Base-by-base conservation (phyloP, 2,888 invertebrate genomes). In the Cephus runcator region DNA sequence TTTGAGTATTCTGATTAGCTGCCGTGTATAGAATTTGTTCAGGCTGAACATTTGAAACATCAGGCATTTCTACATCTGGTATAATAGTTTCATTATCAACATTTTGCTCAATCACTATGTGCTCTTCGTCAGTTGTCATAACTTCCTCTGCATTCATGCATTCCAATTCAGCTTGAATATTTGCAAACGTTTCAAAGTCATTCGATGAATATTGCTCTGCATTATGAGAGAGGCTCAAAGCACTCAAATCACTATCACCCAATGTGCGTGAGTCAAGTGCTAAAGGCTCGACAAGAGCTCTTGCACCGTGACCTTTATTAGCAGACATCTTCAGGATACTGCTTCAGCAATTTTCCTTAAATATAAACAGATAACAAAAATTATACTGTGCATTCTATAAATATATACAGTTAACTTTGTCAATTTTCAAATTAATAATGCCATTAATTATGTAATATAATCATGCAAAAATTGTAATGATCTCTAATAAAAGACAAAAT, bases 121-220 rank as follows among this genome's bases (percentile, higher is more conserved):
- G 86, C 1, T 87, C 87, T 11, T 89, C 88, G 12, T 89, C 89
- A 0, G 89, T 89, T 30, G 91, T 87, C 82, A 92, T 89, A n/a
- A 91, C 91, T 85, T 91, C 91, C 77, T 90, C 90, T 1, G 91
- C 86, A 74, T 90, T 90, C 87, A 91, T 91, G 30, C 90, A 90
- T 76, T 92, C 92, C 40, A 92, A 83, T 81, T 92, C 92, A 0
- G 92, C 91, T 82, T 92, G 90, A 78, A 92, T 91, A 77, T 90
- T 90, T n/a, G 90, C 92, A 69, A 92, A 87, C 23, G 91, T 88
- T 80, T 92, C 92, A 82, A 92, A 92, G 40, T 92, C 92, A 75
- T 86, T 87, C 6, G 88, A 83, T 0, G 85, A 78, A 80, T 89
- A 91, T 73, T 90, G 90, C 78, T 91, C 92, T 3, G 80, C 36